Conservation (phyloP, 2,113 vertebrate species). For the Jaculus jaculus region DNA sequence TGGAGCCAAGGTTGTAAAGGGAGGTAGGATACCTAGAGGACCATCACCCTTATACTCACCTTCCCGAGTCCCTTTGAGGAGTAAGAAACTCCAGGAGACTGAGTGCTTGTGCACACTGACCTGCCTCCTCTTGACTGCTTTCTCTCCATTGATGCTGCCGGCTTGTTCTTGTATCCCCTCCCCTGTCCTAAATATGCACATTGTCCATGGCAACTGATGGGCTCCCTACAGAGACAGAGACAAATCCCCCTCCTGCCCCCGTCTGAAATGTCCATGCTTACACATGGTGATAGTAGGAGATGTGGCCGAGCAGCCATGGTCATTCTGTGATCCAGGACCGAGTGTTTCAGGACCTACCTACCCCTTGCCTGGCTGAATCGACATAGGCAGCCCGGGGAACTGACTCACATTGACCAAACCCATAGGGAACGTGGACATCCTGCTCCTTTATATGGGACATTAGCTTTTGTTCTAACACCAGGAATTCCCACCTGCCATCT, state of each 20-base stretch:
- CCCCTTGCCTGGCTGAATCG: background rate
- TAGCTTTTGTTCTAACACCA: background rate
- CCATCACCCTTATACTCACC: background rate
- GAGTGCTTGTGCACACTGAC: background rate
- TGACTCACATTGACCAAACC: background rate
- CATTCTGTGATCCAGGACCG: background rate
- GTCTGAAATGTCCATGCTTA: background rate
- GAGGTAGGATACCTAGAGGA: background rate
- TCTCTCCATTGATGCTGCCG: background rate
- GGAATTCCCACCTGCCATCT: background rate
- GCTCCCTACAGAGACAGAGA: background rate
- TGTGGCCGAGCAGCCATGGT: fast-evolving
- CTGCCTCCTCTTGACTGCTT: background rate
- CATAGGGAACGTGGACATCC: background rate
- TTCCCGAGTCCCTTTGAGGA: background rate
- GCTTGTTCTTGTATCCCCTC: background rate
- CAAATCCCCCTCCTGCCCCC: background rate
- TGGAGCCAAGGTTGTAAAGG: background rate
- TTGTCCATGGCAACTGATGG: background rate
- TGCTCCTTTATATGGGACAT: background rate
- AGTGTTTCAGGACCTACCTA: background rate
- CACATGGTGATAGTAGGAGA: background rate
- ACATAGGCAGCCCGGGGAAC: background rate
- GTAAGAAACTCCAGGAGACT: fast-evolving
- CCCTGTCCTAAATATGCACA: background rate